Evolutionary conservation across 1,140 invertebrate species (phyloP).

Genomic region (Drosophila kepulauana): DNA sequence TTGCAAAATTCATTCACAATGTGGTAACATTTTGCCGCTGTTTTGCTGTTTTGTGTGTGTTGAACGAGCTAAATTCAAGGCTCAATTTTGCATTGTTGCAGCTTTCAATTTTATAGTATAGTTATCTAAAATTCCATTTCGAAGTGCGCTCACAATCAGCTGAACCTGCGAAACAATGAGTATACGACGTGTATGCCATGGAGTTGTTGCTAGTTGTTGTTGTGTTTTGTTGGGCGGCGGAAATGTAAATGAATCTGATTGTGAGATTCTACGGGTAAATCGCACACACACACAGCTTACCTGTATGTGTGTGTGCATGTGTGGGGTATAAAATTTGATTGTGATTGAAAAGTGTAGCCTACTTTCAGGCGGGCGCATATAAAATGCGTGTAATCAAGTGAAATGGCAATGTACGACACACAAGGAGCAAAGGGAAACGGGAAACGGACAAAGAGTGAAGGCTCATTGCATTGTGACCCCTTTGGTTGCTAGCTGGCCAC

Average conservation of each 20-base stretch:
- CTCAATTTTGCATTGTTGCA: slow-evolving; percentile 37
- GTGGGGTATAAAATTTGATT: slow-evolving; percentile 79
- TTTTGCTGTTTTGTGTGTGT: neutral
- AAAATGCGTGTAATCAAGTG: slow-evolving; percentile 83
- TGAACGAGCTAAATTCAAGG: slow-evolving; percentile 14
- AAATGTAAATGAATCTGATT: slow-evolving; percentile 66
- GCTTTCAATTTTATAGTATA: slow-evolving; percentile 33
- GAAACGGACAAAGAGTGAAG: neutral
- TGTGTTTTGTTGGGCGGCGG: slow-evolving; percentile 51
- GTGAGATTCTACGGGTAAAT: slow-evolving; percentile 52
- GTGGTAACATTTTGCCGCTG: neutral
- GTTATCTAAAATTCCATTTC: slow-evolving; percentile 47
- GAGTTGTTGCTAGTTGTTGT: slow-evolving; percentile 36
- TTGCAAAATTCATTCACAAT: slow-evolving; percentile 6
- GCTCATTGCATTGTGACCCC: slow-evolving; percentile 50
- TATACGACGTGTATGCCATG: slow-evolving; percentile 14
- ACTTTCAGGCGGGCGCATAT: slow-evolving; percentile 78
- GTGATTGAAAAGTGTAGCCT: slow-evolving; percentile 84
- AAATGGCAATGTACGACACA: slow-evolving; percentile 67
- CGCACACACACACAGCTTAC: slow-evolving; percentile 25
- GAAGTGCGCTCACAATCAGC: slow-evolving; percentile 24
- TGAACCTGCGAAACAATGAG: slow-evolving; percentile 42
- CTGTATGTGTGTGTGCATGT: slow-evolving; percentile 18
- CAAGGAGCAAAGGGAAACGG: slow-evolving; percentile 13
- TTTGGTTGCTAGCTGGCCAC: slow-evolving; percentile 38